Evolutionary conservation across 1,140 invertebrate species (phyloP).

Genomic region (Saccostrea cuccullata): DNA sequence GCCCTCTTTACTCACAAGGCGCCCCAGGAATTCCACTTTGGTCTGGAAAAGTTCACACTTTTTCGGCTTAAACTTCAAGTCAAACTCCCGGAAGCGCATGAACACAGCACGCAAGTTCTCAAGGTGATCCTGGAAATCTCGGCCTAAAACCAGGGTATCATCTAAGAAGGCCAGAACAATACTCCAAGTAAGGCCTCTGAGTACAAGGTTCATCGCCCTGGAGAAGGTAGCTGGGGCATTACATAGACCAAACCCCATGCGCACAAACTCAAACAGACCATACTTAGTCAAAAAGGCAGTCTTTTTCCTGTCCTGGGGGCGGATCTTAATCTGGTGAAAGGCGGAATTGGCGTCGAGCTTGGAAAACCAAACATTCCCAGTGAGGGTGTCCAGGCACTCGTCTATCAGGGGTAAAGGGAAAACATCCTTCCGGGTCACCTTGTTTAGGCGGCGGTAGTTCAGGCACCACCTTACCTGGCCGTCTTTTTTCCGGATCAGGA

Average conservation of each 20-base stretch:
- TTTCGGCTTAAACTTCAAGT: background rate
- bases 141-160: background rate
- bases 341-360: background rate
- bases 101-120: background rate
- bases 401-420: background rate
- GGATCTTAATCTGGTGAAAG: too few relatives aligned
- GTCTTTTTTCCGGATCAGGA: background rate
- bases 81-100: background rate
- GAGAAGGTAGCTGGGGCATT: constrained; percentile 31
- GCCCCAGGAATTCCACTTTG: constrained; percentile 63
- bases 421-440: background rate
- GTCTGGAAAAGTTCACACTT: constrained; percentile 66
- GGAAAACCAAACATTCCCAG: background rate
- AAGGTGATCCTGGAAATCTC: background rate
- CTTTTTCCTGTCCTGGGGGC: background rate
- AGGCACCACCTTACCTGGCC: background rate
- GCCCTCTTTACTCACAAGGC: constrained; percentile 65
- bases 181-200: constrained; percentile 14
- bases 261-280: too few relatives aligned
- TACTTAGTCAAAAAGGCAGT: too few relatives aligned
- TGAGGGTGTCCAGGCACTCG: background rate
- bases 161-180: constrained; percentile 34
- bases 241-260: background rate
- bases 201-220: background rate
- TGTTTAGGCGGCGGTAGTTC: background rate